Conservation (phyloP, 2,888 invertebrate species). For the Nymphalis c-album region DNA sequence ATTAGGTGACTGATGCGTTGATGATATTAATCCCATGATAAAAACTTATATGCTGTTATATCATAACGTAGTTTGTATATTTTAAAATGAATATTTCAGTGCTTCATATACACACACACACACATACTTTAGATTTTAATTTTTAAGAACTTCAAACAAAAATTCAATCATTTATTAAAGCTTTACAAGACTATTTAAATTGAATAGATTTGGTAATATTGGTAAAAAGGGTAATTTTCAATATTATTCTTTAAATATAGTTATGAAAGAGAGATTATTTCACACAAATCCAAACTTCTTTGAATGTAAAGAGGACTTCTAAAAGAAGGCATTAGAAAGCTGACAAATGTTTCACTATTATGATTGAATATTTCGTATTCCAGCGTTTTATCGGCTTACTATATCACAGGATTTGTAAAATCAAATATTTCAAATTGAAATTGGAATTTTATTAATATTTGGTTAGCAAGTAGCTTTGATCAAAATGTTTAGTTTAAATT, state of each 20-base stretch:
- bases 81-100: neutral
- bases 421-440: neutral
- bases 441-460: neutral
- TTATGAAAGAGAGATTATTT: too few species aligned
- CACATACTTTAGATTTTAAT: too few species aligned
- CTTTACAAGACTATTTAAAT: too few species aligned
- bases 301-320: neutral
- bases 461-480: neutral
- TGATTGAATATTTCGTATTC: neutral
- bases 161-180: too few species aligned
- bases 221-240: too few species aligned
- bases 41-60: neutral
- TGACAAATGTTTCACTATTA: neutral
- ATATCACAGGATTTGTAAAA: neutral
- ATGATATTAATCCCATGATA: neutral
- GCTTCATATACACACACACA: neutral
- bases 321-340: neutral
- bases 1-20: constrained; percentile 4
- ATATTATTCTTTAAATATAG: too few species aligned
- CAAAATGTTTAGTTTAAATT: neutral
- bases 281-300: neutral
- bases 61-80: constrained; percentile 1
- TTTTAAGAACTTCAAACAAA: too few species aligned
- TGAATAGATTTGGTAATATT: too few species aligned
- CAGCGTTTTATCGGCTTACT: neutral